A percentile compares a stretch with the other conserved stretches of the same genome.
Conservation (phyloP, 2,888 invertebrate genomes). For the Drosophila nr. perissopoda region DNA sequence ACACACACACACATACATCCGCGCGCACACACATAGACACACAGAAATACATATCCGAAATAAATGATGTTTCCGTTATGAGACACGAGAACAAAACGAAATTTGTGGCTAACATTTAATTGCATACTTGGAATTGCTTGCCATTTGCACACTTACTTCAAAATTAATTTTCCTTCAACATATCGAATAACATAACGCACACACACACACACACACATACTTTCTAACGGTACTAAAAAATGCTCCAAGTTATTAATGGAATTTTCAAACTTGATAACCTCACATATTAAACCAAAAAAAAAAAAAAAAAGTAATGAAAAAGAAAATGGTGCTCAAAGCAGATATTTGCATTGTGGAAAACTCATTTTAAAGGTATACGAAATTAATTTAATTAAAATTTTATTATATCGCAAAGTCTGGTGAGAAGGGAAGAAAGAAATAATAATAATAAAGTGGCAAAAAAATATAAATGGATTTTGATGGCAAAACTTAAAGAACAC, state of each 20-base stretch:
- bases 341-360: slow-evolving; percentile 2
- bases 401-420: not conserved
- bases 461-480: not conserved
- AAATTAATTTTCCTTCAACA: not conserved
- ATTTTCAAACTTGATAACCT: not conserved
- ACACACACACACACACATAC: too few species aligned
- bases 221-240: not conserved
- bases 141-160: not conserved
- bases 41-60: not conserved
- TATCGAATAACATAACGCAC: not conserved
- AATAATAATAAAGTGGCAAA: not conserved
- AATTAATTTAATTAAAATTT: not conserved
- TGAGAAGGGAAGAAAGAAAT: not conserved
- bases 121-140: slow-evolving; percentile 13
- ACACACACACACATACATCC: slow-evolving; percentile 6
- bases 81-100: not conserved
- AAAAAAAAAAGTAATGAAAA: not conserved
- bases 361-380: not conserved
- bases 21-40: not conserved
- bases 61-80: slow-evolving; percentile 27
- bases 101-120: slow-evolving; percentile 3
- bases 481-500: not conserved
- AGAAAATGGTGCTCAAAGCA: not conserved
- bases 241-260: not conserved
- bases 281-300: not conserved